Base-by-base conservation (phyloP, 2,888 invertebrate species). In the Drosophila pseudotakahashii region DNA sequence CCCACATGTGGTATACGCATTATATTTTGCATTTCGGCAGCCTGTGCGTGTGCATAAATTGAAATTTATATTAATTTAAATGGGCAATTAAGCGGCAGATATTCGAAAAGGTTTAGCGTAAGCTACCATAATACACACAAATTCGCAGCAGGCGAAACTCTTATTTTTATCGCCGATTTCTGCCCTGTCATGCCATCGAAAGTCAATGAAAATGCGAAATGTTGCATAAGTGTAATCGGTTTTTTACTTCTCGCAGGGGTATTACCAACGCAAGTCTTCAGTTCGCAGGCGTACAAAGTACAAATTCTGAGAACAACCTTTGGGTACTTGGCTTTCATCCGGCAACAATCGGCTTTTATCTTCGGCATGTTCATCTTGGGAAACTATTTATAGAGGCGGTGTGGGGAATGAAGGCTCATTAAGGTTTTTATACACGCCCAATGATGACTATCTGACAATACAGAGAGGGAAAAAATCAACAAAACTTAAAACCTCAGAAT, bases 51-150 rank as follows among this genome's bases (percentile, higher is more conserved):
- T 61, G 44, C 58, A 58, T 76, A 87, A 88, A 79, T 82, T 81
- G 88, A 85, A 88, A 81, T 82, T 82, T 88, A 81, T 88, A 82
- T 82, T 82, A 82, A 82, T 88, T 82, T 82, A 88, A 82, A 82
- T 85, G 82, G 78, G 67, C 88, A 82, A 85, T 85, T 82, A 82
- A 77, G 82, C 85, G 73, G 68, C 79, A 81, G 79, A 60, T 69
- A 71, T 85, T 81, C 72, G 64, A 73, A 84, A 77, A 81, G 76
- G 72, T 85, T 87, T 77, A 72, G 73, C 68, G 36, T 47, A 67
- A 81, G 78, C 77, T 67, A 63, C 45, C 45, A 30, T 45, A 47
- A 52, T 34, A 66, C 47, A 45, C 55, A 41, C 42, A 66, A 53
- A 69, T 39, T 54, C 71, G 16, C 71, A 71, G 51, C 50, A 52